Percentiles rank a stretch among this genome's conserved stretches.
Evolutionary conservation across 2,797 vertebrate species (phyloP).

Genomic region (Hozukius guyotensis): DNA sequence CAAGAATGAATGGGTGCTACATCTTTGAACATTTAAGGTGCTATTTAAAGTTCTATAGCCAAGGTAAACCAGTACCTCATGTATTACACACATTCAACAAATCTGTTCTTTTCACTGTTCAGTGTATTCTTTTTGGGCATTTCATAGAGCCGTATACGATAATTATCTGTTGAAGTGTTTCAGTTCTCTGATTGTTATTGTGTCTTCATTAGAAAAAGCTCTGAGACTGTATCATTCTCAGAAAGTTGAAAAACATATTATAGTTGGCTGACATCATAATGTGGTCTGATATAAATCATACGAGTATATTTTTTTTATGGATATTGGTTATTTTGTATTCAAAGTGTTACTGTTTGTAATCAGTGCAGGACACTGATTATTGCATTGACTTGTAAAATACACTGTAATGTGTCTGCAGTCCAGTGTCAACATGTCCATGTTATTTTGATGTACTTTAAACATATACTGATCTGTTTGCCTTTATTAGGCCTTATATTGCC

Average conservation of each 20-base stretch:
- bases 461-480: constrained; percentile 12
- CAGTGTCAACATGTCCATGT: background rate
- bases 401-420: constrained; percentile 9
- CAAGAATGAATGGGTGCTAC: background rate
- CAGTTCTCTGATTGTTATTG: background rate
- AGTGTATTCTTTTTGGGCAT: background rate
- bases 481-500: background rate
- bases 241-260: background rate
- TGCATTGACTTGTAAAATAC: constrained; percentile 25
- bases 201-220: background rate
- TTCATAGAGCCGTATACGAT: background rate
- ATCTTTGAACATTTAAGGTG: constrained; percentile 19
- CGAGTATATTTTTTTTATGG: constrained; percentile 24
- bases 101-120: background rate
- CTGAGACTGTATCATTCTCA: background rate
- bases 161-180: background rate
- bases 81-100: background rate
- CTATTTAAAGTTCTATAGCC: constrained; percentile 14
- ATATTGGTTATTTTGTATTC: constrained; percentile 34
- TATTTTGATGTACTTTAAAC: constrained; percentile 1
- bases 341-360: constrained; percentile 24
- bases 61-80: constrained; percentile 30
- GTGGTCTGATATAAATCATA: background rate
- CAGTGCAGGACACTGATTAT: constrained; percentile 71
- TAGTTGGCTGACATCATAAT: background rate